Conservation (phyloP, 35 echinoderm and acorn worm genomes). For the Strongylocentrotus purpuratus region DNA sequence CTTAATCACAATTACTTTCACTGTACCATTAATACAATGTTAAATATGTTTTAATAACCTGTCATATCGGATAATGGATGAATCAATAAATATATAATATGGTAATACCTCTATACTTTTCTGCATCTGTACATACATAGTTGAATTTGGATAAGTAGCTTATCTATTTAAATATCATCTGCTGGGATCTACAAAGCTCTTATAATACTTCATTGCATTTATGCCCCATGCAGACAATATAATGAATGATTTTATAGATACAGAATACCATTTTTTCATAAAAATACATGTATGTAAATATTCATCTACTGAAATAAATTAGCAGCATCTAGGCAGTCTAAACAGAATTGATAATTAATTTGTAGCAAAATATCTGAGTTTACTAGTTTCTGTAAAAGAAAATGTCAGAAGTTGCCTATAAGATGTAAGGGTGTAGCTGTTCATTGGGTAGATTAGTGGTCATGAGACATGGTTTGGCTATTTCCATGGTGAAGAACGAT, state of each 20-base stretch:
- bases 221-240: neutral
- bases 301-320: neutral
- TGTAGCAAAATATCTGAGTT: too few relatives aligned
- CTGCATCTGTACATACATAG: neutral
- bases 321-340: neutral
- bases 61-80: neutral
- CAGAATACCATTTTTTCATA: neutral
- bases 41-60: neutral
- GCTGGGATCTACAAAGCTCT: neutral
- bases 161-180: neutral
- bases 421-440: too few relatives aligned
- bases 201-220: neutral
- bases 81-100: neutral
- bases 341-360: neutral
- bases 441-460: too few relatives aligned
- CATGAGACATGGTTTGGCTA: neutral
- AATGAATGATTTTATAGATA: neutral
- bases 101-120: neutral
- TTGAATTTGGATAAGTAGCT: neutral
- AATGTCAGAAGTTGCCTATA: too few relatives aligned
- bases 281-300: neutral
- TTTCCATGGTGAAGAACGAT: conserved; percentile 53
- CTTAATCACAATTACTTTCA: neutral
- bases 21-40: neutral
- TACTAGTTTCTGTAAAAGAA: too few relatives aligned